Evolutionary conservation across 37 sponge, comb jelly and placozoan genomes (phyloP), one percentile per base, ranked within the genome.

Genomic region (Chondrilla cf. caribensis): DNA sequence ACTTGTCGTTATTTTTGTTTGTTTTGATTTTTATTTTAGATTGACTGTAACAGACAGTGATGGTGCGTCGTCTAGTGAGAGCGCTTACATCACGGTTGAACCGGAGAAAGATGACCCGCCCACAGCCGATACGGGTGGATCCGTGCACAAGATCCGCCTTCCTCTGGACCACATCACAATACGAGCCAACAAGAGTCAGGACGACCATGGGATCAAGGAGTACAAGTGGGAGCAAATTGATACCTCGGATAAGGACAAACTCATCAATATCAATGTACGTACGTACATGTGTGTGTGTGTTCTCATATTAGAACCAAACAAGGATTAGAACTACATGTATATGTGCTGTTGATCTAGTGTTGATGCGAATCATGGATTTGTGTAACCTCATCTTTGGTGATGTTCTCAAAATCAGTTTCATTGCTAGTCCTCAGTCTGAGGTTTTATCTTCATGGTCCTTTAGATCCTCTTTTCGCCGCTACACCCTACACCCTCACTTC

Each of bases 91-190:
- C 26, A 87, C 87, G 4, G 90, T 93, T 7, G 24, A 36, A 14
- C 88, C 88, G 3, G 85, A 73, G 33, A 42, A 58, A 2, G 90
- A 93, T 81, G 80, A 89, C 79, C 90, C 90, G 37, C 94, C 94
- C 22, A 54, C n/a, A 0, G 94, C 94, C 65, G 78, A 81, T 7
- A 81, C 90, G 24, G 89, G 89, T 8, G 82, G 82, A 2, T 33
- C 55, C 8, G 9, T 76, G 1, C 7, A 71, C 14, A 17, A 73
- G 39, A 29, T 92, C 51, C 54, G 73, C 4, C 72, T 86, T 43
- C 93, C 90, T 51, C 75, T 83, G n/a, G 38, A 79, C 35, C 32
- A 86, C 9, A 87, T 84, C 33, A 60, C 68, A 9, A 51, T 93
- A 33, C 18, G 81, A 84, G 93, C 87, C 60, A 89, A 76, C 37